Evolutionary conservation across 2,888 invertebrate species (phyloP), one percentile per base, ranked within the genome.

Genomic region (Microplitis deprimator): DNA sequence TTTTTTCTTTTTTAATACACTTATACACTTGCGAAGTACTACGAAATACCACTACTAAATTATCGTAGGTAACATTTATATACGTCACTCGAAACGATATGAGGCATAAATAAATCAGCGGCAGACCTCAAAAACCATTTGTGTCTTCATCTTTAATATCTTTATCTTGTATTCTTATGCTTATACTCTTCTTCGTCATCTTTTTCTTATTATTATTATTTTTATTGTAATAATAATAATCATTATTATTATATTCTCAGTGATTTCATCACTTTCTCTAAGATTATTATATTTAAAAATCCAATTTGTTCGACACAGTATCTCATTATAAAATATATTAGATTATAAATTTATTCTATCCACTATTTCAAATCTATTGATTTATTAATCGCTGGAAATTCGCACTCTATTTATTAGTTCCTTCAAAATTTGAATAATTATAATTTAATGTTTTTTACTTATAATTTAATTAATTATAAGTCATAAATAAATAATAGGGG

Each of bases 41-140:
- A 64, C 39, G 60, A 65, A 76, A 70, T 59, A 62, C 75, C 73
- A 68, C 62, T 72, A 68, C 84, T 89, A 89, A 89, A 89, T 88
- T 79, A 50, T 82, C 80, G 78, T 75, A 70, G 75, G 73, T 82
- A 89, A 86, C 88, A 79, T 89, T 89, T 89, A 89, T 85, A 84
- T 82, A 84, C 88, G 87, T 89, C 87, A 89, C 85, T 85, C 79
- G 82, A 86, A 84, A 87, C 86, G 86, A 86, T 86, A 86, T 83
- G 85, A 83, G 84, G 81, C 88, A 85, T 88, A 89, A 89, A 89
- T 88, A 88, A 89, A 85, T 81, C 74, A 62, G 70, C 77, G 71
- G 71, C 68, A 68, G 74, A 77, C 77, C 77, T 77, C 77, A 77
- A 74, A 50, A 74, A 70, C 74, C 74, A 65, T 70, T 77, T 75